These are phyloP conservation scores for Crocallis elinguaria DNA, from an alignment of 2,888 invertebrate genomes.

Conservation along the genomic window DNA sequence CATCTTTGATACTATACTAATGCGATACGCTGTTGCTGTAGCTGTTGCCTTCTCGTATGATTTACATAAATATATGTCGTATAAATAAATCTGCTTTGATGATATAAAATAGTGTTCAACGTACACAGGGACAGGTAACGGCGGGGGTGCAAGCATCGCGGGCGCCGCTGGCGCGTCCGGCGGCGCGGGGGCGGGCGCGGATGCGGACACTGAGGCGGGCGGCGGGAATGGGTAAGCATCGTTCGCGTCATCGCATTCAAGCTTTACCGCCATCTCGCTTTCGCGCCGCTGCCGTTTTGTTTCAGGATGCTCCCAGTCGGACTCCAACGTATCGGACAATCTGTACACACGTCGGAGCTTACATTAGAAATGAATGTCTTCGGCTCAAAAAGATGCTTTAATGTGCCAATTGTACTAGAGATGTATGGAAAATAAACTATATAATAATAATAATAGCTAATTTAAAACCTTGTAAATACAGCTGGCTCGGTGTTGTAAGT, in stretches of 20 bases:
- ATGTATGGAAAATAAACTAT: not conserved
- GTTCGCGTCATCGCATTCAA: conserved; percentile 89
- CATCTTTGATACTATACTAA: not conserved
- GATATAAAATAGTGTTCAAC: conserved; percentile 37
- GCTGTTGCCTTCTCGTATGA: not conserved
- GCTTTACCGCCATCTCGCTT: conserved; percentile 87
- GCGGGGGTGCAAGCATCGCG: conserved; percentile 39
- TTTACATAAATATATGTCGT: not conserved
- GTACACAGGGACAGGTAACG: conserved; percentile 53
- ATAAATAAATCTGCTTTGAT: not conserved
- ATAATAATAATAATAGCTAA: no score
- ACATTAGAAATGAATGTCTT: conserved; percentile 40
- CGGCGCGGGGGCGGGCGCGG: conserved; percentile 59
- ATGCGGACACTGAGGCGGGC: conserved; percentile 51
- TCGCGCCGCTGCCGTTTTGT: conserved; percentile 83
- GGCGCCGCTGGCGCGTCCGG: conserved; percentile 45
- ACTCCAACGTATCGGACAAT: conserved; percentile 74
- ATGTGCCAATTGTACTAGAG: not conserved
- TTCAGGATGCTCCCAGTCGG: conserved; percentile 77
- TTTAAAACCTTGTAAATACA: conserved; percentile 9
- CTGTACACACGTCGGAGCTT: conserved; percentile 65
- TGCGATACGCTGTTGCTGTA: no score
- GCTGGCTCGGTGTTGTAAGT: not conserved
- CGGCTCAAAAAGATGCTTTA: not conserved
- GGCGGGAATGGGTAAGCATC: conserved; percentile 88